Percentiles rank a stretch among this genome's conserved stretches.
phyloP scores from a whole-genome alignment of 2,888 invertebrate genomes.

The Unio delphinus region DNA sequence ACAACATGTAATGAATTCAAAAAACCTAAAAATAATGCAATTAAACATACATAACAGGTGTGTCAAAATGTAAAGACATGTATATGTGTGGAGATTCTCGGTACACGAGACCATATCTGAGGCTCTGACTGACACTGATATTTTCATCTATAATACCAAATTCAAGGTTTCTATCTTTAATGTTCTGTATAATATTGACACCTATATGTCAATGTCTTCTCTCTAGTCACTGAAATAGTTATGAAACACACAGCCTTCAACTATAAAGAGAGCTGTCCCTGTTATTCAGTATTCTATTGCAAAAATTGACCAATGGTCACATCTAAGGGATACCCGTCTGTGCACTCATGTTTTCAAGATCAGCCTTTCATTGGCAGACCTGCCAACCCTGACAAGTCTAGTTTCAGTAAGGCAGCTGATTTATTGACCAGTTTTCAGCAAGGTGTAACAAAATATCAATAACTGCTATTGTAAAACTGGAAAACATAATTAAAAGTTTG shows the following conservation, averaged over 20 bases:
- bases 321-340: conserved; percentile 3
- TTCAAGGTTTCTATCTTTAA: background rate
- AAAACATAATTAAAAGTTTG: too few species aligned
- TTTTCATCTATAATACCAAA: conserved; percentile 4
- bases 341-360: background rate
- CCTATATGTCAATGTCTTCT: background rate
- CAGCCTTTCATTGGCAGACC: too few species aligned
- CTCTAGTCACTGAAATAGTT: background rate
- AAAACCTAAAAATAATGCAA: too few species aligned
- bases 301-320: conserved; percentile 2
- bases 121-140: conserved; percentile 2
- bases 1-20: too few species aligned
- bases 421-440: too few species aligned
- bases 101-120: conserved; percentile 2
- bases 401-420: too few species aligned
- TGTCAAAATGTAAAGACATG: conserved; percentile 6
- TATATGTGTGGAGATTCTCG: background rate
- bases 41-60: background rate
- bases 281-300: conserved; percentile 5
- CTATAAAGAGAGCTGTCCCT: conserved; percentile 1
- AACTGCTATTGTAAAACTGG: too few species aligned
- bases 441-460: too few species aligned
- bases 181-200: background rate
- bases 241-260: background rate
- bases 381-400: too few species aligned